Conservation (phyloP, 2,113 vertebrate genomes). For the Pluvialis apricaria region DNA sequence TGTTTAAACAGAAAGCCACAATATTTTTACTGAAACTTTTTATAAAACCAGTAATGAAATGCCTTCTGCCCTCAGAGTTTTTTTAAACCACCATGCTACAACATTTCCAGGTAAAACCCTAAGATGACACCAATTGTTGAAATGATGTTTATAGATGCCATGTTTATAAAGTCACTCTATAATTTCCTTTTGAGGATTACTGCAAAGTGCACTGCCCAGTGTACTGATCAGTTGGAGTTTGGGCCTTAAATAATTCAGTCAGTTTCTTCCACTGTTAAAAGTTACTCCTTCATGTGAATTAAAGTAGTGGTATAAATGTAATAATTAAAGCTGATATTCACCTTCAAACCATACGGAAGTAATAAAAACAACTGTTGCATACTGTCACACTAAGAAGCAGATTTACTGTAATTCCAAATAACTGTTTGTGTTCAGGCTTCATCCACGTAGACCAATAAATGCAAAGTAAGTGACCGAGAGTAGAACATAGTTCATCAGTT, state of each 20-base stretch:
- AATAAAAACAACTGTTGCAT: not conserved
- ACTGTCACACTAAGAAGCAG: not conserved
- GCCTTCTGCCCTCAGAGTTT: not conserved
- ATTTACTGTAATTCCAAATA: not conserved
- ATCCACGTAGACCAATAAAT: not conserved
- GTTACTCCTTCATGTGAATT: not conserved
- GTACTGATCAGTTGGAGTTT: not conserved
- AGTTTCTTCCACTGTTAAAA: not conserved
- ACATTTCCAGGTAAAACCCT: constrained; percentile 7
- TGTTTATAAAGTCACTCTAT: not conserved
- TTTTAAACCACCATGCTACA: not conserved
- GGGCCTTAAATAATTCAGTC: not conserved
- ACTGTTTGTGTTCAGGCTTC: not conserved
- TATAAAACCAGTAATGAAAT: constrained; percentile 13
- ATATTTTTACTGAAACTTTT: constrained; percentile 40
- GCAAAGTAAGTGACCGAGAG: not conserved
- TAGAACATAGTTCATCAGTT: not conserved
- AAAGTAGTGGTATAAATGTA: not conserved
- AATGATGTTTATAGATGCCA: not conserved
- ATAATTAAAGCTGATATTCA: not conserved
- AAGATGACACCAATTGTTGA: not conserved
- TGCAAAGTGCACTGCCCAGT: not conserved
- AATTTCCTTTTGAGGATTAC: not conserved
- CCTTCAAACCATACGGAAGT: not conserved
- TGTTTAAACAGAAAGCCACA: constrained; percentile 43